Conservation (phyloP, 2,797 vertebrate species). For the Smutsia gigantea region DNA sequence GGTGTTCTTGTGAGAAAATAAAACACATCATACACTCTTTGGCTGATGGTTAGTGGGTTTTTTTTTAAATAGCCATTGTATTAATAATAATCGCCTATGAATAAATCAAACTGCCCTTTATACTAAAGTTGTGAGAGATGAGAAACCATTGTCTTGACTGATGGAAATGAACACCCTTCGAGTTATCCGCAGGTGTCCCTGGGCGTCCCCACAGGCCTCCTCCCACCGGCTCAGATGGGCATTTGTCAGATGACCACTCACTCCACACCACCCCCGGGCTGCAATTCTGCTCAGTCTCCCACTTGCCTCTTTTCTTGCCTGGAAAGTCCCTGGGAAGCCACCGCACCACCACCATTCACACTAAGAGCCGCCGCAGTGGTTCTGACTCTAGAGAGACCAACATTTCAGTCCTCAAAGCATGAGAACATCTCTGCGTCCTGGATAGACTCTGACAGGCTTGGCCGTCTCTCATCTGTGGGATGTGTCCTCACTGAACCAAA, state of each 20-base stretch:
- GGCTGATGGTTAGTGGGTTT: background rate
- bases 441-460: background rate
- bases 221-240: accelerated
- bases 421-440: background rate
- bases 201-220: background rate
- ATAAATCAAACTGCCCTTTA: background rate
- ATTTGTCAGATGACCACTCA: background rate
- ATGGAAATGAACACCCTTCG: background rate
- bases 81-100: background rate
- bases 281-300: background rate
- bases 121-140: background rate
- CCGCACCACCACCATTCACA: background rate
- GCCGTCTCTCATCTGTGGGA: background rate
- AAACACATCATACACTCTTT: background rate
- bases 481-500: background rate
- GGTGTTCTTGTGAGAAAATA: background rate
- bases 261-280: background rate
- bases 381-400: background rate
- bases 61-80: background rate
- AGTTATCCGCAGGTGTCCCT: background rate
- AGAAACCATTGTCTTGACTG: background rate
- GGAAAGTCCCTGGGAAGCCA: background rate
- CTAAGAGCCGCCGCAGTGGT: background rate
- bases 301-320: background rate
- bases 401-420: background rate